Evolutionary conservation across 2,797 vertebrate genomes (phyloP), one percentile per base, ranked within the genome.

Genomic region (Syngnathus rostellatus): DNA sequence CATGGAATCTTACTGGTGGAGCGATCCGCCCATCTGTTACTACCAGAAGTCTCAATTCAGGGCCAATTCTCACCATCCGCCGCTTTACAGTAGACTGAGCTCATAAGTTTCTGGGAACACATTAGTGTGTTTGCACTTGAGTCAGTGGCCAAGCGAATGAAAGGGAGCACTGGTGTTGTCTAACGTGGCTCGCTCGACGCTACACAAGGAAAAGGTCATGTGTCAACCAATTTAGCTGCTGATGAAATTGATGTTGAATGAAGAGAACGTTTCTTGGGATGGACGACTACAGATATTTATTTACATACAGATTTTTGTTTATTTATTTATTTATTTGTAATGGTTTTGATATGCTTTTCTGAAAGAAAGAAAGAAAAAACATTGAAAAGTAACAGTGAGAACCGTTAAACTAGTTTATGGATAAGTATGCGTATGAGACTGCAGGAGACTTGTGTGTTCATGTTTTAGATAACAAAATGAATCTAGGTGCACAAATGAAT

Each of bases 21-120:
- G 81, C 17, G 66, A 78, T 72, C 77, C 74, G 46, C 77, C 90
- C 88, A 89, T 91, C 88, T 90, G 89, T 77, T 85, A 61, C 68
- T 66, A 84, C 82, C 89, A 88, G 88, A 87, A 88, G 86, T 85
- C 79, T 79, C 76, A 71, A 62, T 31, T 78, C 12, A 48, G 66
- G 73, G 87, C 89, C 89, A 89, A 85, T 60, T 86, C 81, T 31
- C 80, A 72, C 87, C 86, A 87, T 83, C 80, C 83, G 80, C 83
- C 57, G 68, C 81, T 76, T 77, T 77, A 74, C 75, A 75, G 72
- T 69, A 48, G 70, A 62, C 72, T 25, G 23, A 14, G 1, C 75
- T 71, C 68, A 75, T 79, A 74, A 67, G 72, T 12, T 80, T 71
- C 31, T 67, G 63, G 46, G 72, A 80, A 80, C 71, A 81, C 71